Conservation (phyloP, 2,888 invertebrate genomes). For the Hemaris fuciformis region DNA sequence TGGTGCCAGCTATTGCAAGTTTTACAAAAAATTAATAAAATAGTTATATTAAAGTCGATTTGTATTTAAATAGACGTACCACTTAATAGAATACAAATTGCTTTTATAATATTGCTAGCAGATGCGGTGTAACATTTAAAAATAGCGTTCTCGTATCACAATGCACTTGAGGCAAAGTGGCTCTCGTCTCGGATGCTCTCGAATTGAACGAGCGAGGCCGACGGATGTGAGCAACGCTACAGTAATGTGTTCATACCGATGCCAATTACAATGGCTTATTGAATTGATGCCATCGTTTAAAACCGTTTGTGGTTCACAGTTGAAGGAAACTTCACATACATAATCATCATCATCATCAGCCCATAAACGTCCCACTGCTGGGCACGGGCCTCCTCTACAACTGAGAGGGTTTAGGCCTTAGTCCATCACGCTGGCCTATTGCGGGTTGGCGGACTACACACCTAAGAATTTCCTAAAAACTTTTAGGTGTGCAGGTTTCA, state of each 20-base stretch:
- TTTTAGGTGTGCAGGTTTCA: no score
- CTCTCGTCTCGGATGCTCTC: background rate
- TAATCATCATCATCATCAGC: no score
- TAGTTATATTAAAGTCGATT: background rate
- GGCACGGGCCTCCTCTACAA: no score
- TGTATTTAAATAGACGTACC: background rate
- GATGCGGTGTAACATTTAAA: slow-evolving; percentile 3
- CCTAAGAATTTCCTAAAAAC: no score
- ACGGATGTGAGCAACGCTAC: background rate
- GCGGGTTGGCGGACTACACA: no score
- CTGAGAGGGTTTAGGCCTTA: no score
- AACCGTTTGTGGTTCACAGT: background rate
- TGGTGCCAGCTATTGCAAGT: no score
- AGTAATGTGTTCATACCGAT: background rate
- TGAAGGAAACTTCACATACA: no score
- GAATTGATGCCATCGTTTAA: slow-evolving; percentile 15
- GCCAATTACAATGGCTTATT: slow-evolving; percentile 19
- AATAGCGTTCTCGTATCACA: background rate
- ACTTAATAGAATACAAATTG: background rate
- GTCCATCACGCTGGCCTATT: no score
- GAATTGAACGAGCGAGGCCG: background rate
- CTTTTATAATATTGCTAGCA: background rate
- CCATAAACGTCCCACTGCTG: no score
- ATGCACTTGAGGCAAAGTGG: background rate
- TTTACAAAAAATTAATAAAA: no score